Base-by-base conservation (phyloP, 2,113 vertebrate genomes). In the Ivindomyrus marchei region DNA sequence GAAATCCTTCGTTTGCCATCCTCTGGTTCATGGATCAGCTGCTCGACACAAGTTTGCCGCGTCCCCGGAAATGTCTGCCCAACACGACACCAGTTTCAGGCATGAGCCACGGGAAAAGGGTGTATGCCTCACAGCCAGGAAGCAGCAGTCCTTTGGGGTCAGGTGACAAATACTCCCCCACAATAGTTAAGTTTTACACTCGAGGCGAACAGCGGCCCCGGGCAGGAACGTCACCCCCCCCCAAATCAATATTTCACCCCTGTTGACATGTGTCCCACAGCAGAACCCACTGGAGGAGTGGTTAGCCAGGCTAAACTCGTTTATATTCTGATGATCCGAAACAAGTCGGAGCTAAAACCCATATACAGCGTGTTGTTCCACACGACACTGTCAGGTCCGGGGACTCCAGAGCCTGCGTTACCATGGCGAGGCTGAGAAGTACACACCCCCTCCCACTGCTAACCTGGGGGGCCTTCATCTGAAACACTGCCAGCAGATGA, bases 181-280 rank as follows among this genome's bases (percentile, higher is more conserved):
- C 24, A 86, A 13, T 27, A 70, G 46, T 74, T 87, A 87, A n/a
- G 62, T 87, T 87, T 24, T 42, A 74, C 46, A 87, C 53, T 70
- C 27, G 42, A 90, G 45, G n/a, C n/a, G 21, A 90, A 46, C n/a
- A 27, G 9, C 47, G 70, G 13, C 89, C 62, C 6, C 31, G 13
- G 53, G 50, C 46, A 21, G 62, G 39, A 49, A 46, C 4, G 15
- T 46, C 77, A 46, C 36, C 52, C 5, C 31, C 36, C 11, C 53
- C 53, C 53, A 56, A 49, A 86, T 90, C 83, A 17, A 90, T 90
- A 53, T 21, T 83, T 39, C 36, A n/a, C 31, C 89, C 42, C 47
- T 6, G 46, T 15, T 74, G 85, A 74, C 45, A 70, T 15, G 31
- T 87, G 56, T 39, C n/a, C 19, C 31, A 87, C 46, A 21, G 89